A percentile compares a stretch with the other conserved stretches of the same genome.
Evolutionary conservation across 2,888 invertebrate species (phyloP).

Genomic region (Macrophya annulata): DNA sequence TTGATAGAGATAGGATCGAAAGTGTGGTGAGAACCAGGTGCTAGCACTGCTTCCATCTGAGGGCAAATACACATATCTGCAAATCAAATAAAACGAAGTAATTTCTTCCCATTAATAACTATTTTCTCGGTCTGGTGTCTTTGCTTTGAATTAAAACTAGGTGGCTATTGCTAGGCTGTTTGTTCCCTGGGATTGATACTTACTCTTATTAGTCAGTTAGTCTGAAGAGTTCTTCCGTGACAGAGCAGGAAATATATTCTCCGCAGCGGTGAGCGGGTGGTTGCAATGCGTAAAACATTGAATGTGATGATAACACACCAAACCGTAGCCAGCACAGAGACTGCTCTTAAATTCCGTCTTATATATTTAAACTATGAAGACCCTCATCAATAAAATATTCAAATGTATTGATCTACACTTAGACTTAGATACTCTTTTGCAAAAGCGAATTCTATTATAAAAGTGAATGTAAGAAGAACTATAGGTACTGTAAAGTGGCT

Average conservation of each 20-base stretch:
- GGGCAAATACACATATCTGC: slow-evolving; percentile 45
- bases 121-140: neutral
- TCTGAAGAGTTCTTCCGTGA: neutral
- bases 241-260: slow-evolving; percentile 21
- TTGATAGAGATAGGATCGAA: slow-evolving; percentile 24
- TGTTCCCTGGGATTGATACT: neutral
- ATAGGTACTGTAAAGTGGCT: slow-evolving; percentile 22
- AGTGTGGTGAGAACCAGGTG: slow-evolving; percentile 9
- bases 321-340: slow-evolving; percentile 31
- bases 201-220: neutral
- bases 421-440: neutral
- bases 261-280: neutral
- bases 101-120: neutral
- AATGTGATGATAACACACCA: neutral
- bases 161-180: neutral
- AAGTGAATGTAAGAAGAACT: neutral
- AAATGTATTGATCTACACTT: slow-evolving; percentile 64
- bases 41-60: slow-evolving; percentile 29
- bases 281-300: neutral
- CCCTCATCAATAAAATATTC: slow-evolving; percentile 72
- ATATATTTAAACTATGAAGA: slow-evolving; percentile 64
- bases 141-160: neutral
- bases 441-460: neutral
- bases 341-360: neutral
- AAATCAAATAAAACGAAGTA: neutral